Base-by-base conservation (phyloP, 2,113 vertebrate species). In the Octodon degus region DNA sequence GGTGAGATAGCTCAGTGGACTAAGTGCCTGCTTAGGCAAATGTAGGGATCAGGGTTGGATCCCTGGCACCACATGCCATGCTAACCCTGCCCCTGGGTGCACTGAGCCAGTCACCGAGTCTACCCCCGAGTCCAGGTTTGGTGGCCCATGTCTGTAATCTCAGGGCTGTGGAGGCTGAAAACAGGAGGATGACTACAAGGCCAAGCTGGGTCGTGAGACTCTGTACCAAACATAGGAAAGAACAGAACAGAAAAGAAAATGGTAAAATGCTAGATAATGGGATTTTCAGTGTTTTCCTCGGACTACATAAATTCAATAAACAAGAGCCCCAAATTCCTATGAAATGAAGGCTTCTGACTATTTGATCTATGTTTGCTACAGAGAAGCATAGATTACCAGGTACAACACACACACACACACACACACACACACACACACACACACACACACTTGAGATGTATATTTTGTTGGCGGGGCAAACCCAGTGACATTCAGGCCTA, bases 261-360 rank as follows among this genome's bases (percentile, higher is more conserved):
- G 89, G 81, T 80, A 62, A 83, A 86, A 50, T 70, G 32, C 74
- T 84, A 43, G 79, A 91, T 79, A 94, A 63, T 55, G 93, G 53
- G 20, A 84, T 62, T 77, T 89, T 74, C 68, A 84, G 0, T 96
- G 53, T 95, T 93, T 93, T 67, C 68, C 91, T 90, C 92, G 32
- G 67, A 91, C 58, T 76, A 40, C 32, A 84, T 62, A 60, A 83
- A 58, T 91, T 93, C 74, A 84, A 14, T 62, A 93, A 96, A 83
- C 55, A 16, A 86, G 27, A 97, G 20, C 47, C 50, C 50, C 40
- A 86, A 47, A 86, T 92, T 94, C 53, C 55, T 86, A 7, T 81
- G 86, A 93, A 76, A 53, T 79, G 12, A 80, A 30, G 47, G 12
- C 30, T 60, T 86, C 79, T 93, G 30, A 95, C 43, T 22, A 91